A percentile compares a stretch with the other conserved stretches of the same genome.
Evolutionary conservation across 2,797 vertebrate species (phyloP).

Genomic region (Microhierax caerulescens): DNA sequence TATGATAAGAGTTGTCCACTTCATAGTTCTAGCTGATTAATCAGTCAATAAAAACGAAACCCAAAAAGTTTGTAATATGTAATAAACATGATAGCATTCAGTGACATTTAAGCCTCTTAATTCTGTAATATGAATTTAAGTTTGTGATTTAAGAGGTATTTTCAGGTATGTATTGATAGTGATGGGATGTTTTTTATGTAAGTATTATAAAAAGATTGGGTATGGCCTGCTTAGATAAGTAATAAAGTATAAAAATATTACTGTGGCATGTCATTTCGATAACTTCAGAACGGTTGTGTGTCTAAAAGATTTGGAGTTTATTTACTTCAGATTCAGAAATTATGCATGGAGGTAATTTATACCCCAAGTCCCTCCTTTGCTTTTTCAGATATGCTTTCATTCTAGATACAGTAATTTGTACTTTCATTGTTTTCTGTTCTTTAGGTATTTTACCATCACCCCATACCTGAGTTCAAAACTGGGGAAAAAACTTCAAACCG

Average conservation of each 20-base stretch:
- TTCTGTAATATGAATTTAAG: background rate
- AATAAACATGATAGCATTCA: background rate
- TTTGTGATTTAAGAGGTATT: background rate
- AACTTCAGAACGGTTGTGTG: background rate
- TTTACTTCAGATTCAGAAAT: background rate
- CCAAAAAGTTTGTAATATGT: background rate
- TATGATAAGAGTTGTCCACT: background rate
- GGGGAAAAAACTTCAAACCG: fast-evolving
- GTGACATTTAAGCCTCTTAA: background rate
- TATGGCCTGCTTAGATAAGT: background rate
- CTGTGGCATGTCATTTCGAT: background rate
- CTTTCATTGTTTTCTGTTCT: background rate
- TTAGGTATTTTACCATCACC: background rate
- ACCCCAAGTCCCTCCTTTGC: background rate
- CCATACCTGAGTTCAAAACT: background rate
- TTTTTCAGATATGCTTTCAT: background rate
- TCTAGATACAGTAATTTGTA: background rate
- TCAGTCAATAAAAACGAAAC: background rate
- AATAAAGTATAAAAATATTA: background rate
- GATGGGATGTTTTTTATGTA: background rate
- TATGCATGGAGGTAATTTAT: background rate
- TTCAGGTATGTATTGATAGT: background rate
- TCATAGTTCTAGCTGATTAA: background rate
- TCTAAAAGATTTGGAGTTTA: background rate
- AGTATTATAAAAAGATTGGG: background rate